A percentile compares a stretch with the other conserved stretches of the same genome.
Evolutionary conservation across 2,888 invertebrate species (phyloP).

Genomic region (Cantharis rufa): DNA sequence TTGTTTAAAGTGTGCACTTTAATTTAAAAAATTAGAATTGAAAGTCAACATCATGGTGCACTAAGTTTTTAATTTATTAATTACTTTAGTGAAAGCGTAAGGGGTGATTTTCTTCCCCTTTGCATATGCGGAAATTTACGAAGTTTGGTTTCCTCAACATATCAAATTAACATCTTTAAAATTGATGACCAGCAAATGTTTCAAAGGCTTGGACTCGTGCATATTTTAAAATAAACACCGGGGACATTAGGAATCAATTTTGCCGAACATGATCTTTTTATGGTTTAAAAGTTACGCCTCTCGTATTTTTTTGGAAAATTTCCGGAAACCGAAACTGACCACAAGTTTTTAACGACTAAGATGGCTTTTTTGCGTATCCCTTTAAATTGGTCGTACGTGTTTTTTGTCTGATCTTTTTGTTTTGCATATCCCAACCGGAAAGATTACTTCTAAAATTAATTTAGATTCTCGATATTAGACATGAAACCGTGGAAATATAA

Average conservation of each 20-base stretch:
- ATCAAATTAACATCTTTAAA: background rate
- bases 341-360: background rate
- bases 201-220: background rate
- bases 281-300: background rate
- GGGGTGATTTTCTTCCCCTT: background rate
- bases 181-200: background rate
- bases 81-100: background rate
- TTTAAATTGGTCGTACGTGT: background rate
- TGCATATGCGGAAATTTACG: background rate
- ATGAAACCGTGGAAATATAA: no score
- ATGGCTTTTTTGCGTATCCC: background rate
- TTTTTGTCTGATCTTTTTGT: background rate
- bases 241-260: background rate
- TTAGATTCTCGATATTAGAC: no score
- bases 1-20: background rate
- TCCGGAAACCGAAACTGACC: background rate
- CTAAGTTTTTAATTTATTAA: background rate
- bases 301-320: background rate
- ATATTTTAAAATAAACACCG: background rate
- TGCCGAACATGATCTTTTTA: background rate
- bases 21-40: background rate
- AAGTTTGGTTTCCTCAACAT: background rate
- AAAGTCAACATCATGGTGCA: background rate
- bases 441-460: background rate
- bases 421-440: background rate